Conservation (phyloP, 2,113 vertebrate species). For the Aleadryas rufinucha region DNA sequence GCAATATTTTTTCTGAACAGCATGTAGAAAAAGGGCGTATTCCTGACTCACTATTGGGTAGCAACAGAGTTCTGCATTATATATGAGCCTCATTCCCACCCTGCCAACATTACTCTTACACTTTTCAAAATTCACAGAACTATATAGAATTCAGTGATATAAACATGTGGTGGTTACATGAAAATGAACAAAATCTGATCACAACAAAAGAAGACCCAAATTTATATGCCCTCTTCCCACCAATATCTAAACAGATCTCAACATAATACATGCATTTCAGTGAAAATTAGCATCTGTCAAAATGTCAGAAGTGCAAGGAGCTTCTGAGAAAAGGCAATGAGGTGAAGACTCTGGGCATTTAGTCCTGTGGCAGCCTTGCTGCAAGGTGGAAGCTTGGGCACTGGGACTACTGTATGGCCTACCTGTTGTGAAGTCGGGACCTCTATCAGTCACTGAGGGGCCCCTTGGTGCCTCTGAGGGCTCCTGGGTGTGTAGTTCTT, state of each 20-base stretch:
- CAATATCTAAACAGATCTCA: not conserved
- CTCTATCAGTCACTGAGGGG: not conserved
- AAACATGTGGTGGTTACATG: fast-evolving
- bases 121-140: not conserved
- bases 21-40: not conserved
- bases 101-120: not conserved
- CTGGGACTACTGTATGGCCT: fast-evolving
- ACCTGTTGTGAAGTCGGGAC: not conserved
- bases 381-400: not conserved
- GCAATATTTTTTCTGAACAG: not conserved
- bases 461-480: not conserved
- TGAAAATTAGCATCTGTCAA: not conserved
- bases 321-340: not conserved
- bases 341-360: fast-evolving
- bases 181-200: not conserved
- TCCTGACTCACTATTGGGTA: not conserved
- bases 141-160: not conserved
- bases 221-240: not conserved
- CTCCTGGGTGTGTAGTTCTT: not conserved
- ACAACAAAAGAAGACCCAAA: not conserved
- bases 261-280: not conserved
- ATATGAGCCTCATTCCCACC: not conserved
- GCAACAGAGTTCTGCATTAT: not conserved
- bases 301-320: not conserved
- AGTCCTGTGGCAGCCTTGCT: not conserved